Conservation (phyloP, 2,797 vertebrate species). For the Sylvilagus floridanus region DNA sequence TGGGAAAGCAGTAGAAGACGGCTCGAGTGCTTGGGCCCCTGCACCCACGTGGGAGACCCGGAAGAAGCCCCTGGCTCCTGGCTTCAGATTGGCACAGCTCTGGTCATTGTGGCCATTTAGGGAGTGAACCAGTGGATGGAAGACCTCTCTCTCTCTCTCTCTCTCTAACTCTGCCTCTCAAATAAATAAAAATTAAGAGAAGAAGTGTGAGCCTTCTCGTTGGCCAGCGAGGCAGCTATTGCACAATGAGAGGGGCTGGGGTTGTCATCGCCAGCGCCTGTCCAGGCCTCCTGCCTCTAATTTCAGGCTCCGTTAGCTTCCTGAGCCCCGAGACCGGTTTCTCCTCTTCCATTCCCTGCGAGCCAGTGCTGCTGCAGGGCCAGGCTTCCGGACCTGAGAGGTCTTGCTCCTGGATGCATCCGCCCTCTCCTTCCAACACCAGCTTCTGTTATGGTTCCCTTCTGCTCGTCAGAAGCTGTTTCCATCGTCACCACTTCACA, state of each 20-base stretch:
- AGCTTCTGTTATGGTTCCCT: rapidly evolving
- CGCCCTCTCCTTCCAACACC: background rate
- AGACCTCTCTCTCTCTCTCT: too few species aligned
- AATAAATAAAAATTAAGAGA: too few species aligned
- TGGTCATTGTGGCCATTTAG: too few species aligned
- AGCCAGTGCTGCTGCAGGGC: background rate
- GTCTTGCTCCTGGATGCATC: background rate
- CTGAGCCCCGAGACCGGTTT: background rate
- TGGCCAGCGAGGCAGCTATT: background rate
- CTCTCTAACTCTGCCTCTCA: too few species aligned
- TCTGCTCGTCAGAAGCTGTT: background rate
- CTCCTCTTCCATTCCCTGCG: background rate
- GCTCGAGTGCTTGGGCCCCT: too few species aligned
- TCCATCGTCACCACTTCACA: background rate
- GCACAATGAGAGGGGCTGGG: background rate
- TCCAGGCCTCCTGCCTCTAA: background rate
- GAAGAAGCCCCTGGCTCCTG: too few species aligned
- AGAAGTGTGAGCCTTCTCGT: background rate
- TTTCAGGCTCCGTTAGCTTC: background rate
- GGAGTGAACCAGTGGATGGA: too few species aligned
- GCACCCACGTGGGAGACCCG: too few species aligned
- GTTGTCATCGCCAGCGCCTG: background rate
- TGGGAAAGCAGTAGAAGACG: too few species aligned
- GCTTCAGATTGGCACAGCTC: too few species aligned
- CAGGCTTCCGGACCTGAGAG: rapidly evolving